Percentiles rank a stretch among this genome's conserved stretches.
These are phyloP conservation scores for Spongilla lacustris DNA, from an alignment of 37 sponge, comb jelly and placozoan genomes.

Conservation along the genomic window DNA sequence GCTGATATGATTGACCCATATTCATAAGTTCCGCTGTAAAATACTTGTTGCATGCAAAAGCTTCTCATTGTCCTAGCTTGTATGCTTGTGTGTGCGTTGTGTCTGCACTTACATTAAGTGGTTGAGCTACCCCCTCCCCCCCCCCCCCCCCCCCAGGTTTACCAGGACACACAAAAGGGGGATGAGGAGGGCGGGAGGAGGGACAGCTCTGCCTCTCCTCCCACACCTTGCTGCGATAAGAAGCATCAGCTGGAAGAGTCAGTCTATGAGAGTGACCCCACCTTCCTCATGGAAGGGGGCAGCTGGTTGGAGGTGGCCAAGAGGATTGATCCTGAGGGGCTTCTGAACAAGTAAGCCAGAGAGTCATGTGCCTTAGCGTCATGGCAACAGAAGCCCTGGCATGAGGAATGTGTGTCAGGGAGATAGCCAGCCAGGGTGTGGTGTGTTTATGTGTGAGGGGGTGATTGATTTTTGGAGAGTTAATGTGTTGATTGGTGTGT, in stretches of 20 bases:
- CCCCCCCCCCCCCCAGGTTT: not conserved
- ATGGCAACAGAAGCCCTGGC: not conserved
- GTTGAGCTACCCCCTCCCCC: too few relatives aligned
- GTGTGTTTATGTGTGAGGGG: conserved; percentile 8
- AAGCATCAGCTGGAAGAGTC: not conserved
- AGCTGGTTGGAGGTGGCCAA: conserved; percentile 20
- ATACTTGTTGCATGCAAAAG: too few relatives aligned
- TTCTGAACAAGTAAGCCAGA: conserved; percentile 7
- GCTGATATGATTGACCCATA: too few relatives aligned
- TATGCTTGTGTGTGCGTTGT: too few relatives aligned
- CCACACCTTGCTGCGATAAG: not conserved
- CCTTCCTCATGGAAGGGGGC: not conserved
- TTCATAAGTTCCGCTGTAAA: too few relatives aligned
- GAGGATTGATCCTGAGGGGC: conserved; percentile 45
- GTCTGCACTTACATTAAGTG: too few relatives aligned
- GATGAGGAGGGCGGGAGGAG: not conserved
- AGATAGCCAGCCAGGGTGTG: not conserved
- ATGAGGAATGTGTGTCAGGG: not conserved
- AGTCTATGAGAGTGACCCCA: not conserved
- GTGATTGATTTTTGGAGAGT: too few relatives aligned
- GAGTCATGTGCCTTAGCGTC: too few relatives aligned
- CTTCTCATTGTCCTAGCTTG: too few relatives aligned
- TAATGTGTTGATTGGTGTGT: too few relatives aligned
- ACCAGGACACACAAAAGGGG: not conserved
- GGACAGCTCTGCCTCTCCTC: not conserved